Evolutionary conservation across 2,797 vertebrate genomes (phyloP), one percentile per base, ranked within the genome.

Genomic region (Muscicapa striata): DNA sequence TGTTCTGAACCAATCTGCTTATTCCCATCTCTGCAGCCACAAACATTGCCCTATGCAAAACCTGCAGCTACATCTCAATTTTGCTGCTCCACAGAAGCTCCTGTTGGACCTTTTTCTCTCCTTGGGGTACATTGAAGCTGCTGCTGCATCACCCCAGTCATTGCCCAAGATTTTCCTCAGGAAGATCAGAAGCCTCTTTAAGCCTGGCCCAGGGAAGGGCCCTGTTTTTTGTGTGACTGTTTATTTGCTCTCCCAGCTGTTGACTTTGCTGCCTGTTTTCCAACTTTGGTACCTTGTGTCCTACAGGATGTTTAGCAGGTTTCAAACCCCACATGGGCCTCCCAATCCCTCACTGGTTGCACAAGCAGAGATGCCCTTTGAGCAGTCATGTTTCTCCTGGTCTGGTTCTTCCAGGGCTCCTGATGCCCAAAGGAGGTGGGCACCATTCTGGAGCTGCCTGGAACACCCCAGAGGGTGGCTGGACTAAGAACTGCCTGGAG

Each of bases 311-410:
- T 76, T 63, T 22, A 72, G 63, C 34, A 72, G 70, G 18, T 58
- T 62, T 63, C 55, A 72, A 69, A 62, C 40, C 58, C 23, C 0
- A 0, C 1, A 0, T 45, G 74, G 52, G 63, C 54, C 49, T 80
- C 70, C 68, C 75, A 89, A 9, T 20, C 49, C 52, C 36, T 49
- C 1, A 1, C 63, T 27, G 51, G 46, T 87, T 93, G 70, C 84
- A 78, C 55, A 94, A 84, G 72, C 76, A 32, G 55, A 15, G 61
- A 26, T 54, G 69, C 43, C 80, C 89, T 95, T 91, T 77, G 92
- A 72, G 36, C 68, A 0, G 23, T 78, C 38, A 3, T 20, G 20
- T 77, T 67, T 58, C 72, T 72, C 26, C 41, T 20, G 32, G 2
- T 29, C 54, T 63, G 66, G 45, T 41, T 76, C 62, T 81, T 75